phyloP scores from a whole-genome alignment of 2,888 invertebrate species.

The Conchocele bisecta region DNA sequence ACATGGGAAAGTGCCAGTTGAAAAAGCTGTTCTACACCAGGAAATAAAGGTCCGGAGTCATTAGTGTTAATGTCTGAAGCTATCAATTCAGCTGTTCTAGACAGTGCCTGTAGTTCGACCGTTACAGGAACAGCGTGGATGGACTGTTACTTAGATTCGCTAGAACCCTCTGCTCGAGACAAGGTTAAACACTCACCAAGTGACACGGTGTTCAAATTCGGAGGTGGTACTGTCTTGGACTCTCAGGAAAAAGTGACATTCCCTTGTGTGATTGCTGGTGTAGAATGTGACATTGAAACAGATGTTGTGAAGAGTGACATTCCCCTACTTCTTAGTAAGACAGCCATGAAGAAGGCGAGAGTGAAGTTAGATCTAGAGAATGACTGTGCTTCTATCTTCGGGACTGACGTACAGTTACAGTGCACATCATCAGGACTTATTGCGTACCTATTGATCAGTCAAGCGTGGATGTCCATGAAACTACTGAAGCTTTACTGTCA shows the following conservation, averaged over 20 bases:
- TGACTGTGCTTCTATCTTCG: constrained; percentile 51
- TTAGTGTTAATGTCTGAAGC: constrained; percentile 36
- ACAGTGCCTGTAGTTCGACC: constrained; percentile 46
- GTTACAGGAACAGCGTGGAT: constrained; percentile 47
- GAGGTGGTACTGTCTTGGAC: constrained; percentile 36
- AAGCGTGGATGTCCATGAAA: too few relatives aligned
- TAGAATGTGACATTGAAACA: constrained; percentile 29
- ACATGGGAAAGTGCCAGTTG: constrained; percentile 13
- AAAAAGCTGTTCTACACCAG: constrained; percentile 44
- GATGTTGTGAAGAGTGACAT: constrained; percentile 47
- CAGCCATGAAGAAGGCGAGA: constrained; percentile 43
- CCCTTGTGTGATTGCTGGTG: constrained; percentile 41
- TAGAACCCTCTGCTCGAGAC: constrained; percentile 1
- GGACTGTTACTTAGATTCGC: constrained; percentile 34
- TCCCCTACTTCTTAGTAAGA: constrained; percentile 37
- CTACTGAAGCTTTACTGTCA: constrained; percentile 16
- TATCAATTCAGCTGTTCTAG: constrained; percentile 41
- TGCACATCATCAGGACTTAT: too few relatives aligned
- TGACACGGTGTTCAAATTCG: constrained; percentile 42
- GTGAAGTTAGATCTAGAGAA: constrained; percentile 51
- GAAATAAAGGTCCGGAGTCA: constrained; percentile 24
- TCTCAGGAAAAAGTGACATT: constrained; percentile 32
- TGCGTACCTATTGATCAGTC: too few relatives aligned
- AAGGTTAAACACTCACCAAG: constrained; percentile 21
- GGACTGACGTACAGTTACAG: too few relatives aligned